Conservation (phyloP, 2,888 invertebrate genomes). For the Drosophila sordidula region DNA sequence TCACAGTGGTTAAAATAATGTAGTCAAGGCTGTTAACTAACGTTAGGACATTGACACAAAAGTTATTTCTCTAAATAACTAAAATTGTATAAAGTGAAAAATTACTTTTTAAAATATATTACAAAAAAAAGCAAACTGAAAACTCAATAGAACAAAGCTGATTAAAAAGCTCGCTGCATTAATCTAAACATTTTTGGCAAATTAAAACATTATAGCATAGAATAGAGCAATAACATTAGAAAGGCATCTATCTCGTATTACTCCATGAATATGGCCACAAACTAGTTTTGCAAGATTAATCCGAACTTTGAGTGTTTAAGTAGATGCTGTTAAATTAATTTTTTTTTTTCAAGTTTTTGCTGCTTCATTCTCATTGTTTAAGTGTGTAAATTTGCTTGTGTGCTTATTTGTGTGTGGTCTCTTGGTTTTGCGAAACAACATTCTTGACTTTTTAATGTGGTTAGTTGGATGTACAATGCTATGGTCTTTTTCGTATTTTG, state of each 20-base stretch:
- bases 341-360: background rate
- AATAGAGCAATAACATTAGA: too few species aligned
- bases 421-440: conserved; percentile 31
- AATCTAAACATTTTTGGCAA: too few species aligned
- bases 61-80: background rate
- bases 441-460: conserved; percentile 67
- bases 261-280: background rate
- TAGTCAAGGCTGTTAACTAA: background rate
- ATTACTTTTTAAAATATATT: too few species aligned
- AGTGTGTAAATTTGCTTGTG: conserved; percentile 6
- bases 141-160: too few species aligned
- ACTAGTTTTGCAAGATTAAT: background rate
- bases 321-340: background rate
- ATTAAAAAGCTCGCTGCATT: too few species aligned
- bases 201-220: too few species aligned
- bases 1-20: conserved; percentile 50
- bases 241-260: too few species aligned
- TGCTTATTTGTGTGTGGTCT: conserved; percentile 19
- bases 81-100: too few species aligned
- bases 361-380: conserved; percentile 23
- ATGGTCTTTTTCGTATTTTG: conserved; percentile 18
- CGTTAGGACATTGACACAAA: background rate
- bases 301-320: background rate
- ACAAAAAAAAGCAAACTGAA: background rate
- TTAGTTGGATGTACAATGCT: conserved; percentile 41